Conservation (phyloP, 2,888 invertebrate species). For the Lampropteryx suffumata region DNA sequence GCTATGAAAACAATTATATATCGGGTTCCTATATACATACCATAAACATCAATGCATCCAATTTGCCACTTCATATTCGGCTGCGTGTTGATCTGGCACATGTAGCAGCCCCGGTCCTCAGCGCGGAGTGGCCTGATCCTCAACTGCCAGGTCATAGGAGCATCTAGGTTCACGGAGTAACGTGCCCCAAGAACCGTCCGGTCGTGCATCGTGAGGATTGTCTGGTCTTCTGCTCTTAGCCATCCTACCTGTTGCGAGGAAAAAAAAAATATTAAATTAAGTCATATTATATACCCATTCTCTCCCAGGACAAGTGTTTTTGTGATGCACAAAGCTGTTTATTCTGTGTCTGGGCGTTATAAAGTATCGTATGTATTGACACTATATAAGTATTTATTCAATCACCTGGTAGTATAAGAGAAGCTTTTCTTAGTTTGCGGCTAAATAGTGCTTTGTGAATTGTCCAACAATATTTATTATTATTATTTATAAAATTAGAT, state of each 20-base stretch:
- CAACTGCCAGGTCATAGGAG: conserved; percentile 92
- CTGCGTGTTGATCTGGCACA: conserved; percentile 95
- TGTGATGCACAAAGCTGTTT: too few species aligned
- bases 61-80: conserved; percentile 93
- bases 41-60: conserved; percentile 94
- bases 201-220: conserved; percentile 93
- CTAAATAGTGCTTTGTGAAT: too few species aligned
- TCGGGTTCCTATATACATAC: conserved; percentile 69
- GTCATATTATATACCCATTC: too few species aligned
- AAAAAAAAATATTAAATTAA: neutral
- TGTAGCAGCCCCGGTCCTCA: conserved; percentile 93
- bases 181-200: conserved; percentile 92
- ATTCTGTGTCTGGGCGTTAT: too few species aligned
- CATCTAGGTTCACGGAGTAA: conserved; percentile 91
- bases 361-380: too few species aligned
- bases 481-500: too few species aligned
- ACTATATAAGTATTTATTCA: too few species aligned
- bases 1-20: too few species aligned
- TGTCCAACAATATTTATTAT: too few species aligned
- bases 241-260: conserved; percentile 89
- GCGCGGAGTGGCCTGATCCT: conserved; percentile 92
- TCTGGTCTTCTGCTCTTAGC: conserved; percentile 95
- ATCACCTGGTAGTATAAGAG: too few species aligned
- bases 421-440: too few species aligned
- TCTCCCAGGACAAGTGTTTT: too few species aligned